Evolutionary conservation across 2,888 invertebrate genomes (phyloP).

Genomic region (Monoplex corrugatus): DNA sequence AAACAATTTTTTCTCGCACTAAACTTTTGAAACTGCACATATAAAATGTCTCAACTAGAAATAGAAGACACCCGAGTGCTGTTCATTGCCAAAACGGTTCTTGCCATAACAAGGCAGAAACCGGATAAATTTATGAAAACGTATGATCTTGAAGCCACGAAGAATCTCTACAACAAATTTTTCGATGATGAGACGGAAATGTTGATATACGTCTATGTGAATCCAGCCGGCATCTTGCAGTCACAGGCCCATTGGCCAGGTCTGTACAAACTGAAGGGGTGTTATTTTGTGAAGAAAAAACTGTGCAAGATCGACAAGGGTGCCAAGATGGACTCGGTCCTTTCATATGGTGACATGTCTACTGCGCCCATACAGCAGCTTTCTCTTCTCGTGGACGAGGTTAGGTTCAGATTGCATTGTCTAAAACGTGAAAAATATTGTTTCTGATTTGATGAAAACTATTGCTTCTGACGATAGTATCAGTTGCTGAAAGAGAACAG

Average conservation of each 20-base stretch:
- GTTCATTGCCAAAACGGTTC: slow-evolving; percentile 89
- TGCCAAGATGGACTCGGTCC: slow-evolving; percentile 84
- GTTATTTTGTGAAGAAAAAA: slow-evolving; percentile 92
- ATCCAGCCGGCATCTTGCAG: slow-evolving; percentile 83
- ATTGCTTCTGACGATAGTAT: no score
- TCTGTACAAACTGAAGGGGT: slow-evolving; percentile 84
- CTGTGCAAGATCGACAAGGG: slow-evolving; percentile 85
- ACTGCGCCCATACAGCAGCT: slow-evolving; percentile 94
- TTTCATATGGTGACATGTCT: slow-evolving; percentile 92
- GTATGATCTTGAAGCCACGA: slow-evolving; percentile 81
- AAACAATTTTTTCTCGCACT: background rate
- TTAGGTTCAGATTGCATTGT: slow-evolving; percentile 75
- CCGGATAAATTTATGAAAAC: slow-evolving; percentile 96
- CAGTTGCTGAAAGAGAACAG: no score
- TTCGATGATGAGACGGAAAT: slow-evolving; percentile 78
- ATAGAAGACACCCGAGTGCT: slow-evolving; percentile 88
- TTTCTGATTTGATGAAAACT: no score
- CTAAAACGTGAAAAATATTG: no score
- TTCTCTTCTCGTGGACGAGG: slow-evolving; percentile 94
- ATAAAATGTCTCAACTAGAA: slow-evolving; percentile 76
- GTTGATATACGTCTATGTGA: slow-evolving; percentile 71
- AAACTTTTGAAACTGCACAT: background rate
- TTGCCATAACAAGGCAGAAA: slow-evolving; percentile 89
- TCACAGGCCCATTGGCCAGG: slow-evolving; percentile 92
- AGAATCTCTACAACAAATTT: slow-evolving; percentile 78